These are phyloP conservation scores for Perognathus longimembris DNA, from an alignment of 2,113 vertebrate genomes.

Conservation along the genomic window DNA sequence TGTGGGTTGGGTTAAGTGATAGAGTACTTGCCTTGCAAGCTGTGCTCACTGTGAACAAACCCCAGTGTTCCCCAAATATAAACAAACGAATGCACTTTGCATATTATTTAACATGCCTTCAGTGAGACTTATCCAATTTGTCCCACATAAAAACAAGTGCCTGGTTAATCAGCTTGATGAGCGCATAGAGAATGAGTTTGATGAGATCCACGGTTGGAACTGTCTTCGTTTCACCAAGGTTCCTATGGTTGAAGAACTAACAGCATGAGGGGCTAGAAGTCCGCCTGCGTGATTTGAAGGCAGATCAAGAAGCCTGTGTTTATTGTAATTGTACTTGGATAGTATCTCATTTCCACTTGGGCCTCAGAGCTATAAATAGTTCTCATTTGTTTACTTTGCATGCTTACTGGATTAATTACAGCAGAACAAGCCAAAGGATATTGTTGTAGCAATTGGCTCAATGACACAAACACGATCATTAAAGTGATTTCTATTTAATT, in stretches of 20 bases:
- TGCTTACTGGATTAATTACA: conserved; percentile 71
- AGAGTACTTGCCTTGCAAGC: too few species aligned
- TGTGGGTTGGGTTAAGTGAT: too few species aligned
- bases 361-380: conserved; percentile 71
- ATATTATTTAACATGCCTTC: background rate
- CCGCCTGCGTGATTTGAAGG: conserved; percentile 42
- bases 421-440: conserved; percentile 64
- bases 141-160: conserved; percentile 12
- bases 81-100: background rate
- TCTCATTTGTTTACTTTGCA: conserved; percentile 78
- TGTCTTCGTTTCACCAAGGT: conserved; percentile 29
- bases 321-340: conserved; percentile 59
- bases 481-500: conserved; percentile 73
- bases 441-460: conserved; percentile 60
- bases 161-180: background rate
- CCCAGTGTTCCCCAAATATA: too few species aligned
- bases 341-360: conserved; percentile 72
- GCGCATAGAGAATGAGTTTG: background rate
- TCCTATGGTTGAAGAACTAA: conserved; percentile 40
- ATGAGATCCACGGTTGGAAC: background rate
- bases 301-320: conserved; percentile 59
- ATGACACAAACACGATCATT: conserved; percentile 68
- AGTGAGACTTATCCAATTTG: background rate
- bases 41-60: too few species aligned
- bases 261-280: conserved; percentile 30